A percentile compares a stretch with the other conserved stretches of the same genome.
These are phyloP conservation scores for Coluber constrictor DNA, from an alignment of 2,797 vertebrate species.

Conservation along the genomic window DNA sequence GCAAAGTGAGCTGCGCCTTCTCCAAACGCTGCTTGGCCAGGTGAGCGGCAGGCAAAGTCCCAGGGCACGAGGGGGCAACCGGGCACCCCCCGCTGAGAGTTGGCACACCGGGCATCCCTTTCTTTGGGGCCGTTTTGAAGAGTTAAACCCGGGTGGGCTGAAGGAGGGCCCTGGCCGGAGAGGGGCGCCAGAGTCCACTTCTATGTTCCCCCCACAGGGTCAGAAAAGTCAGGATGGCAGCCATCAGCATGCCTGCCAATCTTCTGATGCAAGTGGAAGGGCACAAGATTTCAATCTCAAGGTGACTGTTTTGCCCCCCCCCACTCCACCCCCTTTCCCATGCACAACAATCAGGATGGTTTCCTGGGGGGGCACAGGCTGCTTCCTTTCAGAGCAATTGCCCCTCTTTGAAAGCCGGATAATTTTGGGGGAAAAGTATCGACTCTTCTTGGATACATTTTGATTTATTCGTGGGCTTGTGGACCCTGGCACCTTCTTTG, in stretches of 20 bases:
- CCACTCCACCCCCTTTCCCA: background rate
- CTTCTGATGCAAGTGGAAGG: background rate
- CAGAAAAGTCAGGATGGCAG: background rate
- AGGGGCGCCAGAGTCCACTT: background rate
- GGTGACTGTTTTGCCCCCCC: background rate
- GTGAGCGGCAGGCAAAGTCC: background rate
- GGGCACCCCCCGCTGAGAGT: background rate
- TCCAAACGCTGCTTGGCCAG: background rate
- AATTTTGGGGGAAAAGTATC: background rate
- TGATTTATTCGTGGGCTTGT: background rate
- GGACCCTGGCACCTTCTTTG: background rate
- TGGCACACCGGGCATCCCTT: background rate
- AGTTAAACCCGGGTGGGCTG: background rate
- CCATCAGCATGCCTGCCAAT: accelerated
- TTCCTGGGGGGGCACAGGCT: accelerated
- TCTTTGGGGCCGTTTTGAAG: background rate
- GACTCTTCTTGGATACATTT: background rate
- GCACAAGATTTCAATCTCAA: too few relatives aligned
- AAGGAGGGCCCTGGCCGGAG: background rate
- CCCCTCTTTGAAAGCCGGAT: accelerated
- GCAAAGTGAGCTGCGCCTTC: background rate
- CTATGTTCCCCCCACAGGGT: background rate
- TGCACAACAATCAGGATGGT: background rate
- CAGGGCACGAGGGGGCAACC: background rate
- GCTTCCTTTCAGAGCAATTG: background rate